Evolutionary conservation across 2,113 vertebrate genomes (phyloP), one percentile per base, ranked within the genome.

Genomic region (Copsychus sechellarum): DNA sequence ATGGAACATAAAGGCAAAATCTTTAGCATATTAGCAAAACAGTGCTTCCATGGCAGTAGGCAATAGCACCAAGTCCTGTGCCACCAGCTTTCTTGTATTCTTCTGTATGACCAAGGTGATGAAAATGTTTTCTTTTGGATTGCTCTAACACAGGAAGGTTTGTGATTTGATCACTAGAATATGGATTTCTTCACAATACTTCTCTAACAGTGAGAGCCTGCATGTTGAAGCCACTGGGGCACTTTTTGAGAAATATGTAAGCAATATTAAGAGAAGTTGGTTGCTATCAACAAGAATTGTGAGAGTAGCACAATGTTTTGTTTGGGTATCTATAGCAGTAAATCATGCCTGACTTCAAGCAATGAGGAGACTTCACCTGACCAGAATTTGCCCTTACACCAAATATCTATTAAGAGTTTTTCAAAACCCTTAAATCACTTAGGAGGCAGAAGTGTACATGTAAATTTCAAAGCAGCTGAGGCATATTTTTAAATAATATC

Each of bases 181-280:
- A 8, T 24, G 2, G 43, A 47, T 61, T 40, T 82, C 70, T 70
- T 67, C 50, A 31, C n/a, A 87, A 11, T 47, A 14, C 13, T 54
- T 60, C 24, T 64, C 14, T 25, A 51, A 10, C 24, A 78, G 4
- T 48, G 64, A 65, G 69, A 83, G 12, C 5, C 22, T 65, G 61
- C n/a, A 6, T 0, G 0, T 1, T 69, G 45, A 80, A 86, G 26
- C 9, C 23, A 3, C 17, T 51, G 31, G 36, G 66, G 7, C 26
- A 14, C 47, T 51, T 24, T 79, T 48, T 60, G n/a, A 71, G 34
- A 53, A 87, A 71, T 0, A 0, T 6, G 6, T 45, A 15, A 78
- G 31, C 34, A n/a, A n/a, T 73, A 28, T 19, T 36, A 22, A 40
- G 11, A 28, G 25, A 70, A 40, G n/a, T 8, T 76, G 1, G 0